Evolutionary conservation across 30 jellyfish, hydroid and myxozoan genomes (phyloP).

Genomic region (Mastigias papua): DNA sequence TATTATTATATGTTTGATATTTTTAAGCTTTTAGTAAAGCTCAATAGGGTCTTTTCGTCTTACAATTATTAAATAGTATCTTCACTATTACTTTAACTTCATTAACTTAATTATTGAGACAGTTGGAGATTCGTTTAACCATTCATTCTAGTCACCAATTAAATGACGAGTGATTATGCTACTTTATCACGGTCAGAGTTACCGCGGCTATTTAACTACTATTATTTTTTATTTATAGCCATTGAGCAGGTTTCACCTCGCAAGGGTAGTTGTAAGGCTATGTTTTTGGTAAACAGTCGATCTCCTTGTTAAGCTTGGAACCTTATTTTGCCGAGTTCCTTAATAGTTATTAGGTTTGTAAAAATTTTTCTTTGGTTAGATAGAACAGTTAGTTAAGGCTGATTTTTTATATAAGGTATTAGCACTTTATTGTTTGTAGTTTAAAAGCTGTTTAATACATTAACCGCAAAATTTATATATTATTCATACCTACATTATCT

Average conservation of each 20-base stretch:
- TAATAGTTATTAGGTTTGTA: neutral
- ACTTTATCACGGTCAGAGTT: conserved; percentile 84
- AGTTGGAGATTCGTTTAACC: conserved; percentile 65
- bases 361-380: conserved; percentile 15
- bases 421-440: neutral
- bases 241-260: conserved; percentile 32
- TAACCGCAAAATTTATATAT: conserved; percentile 22
- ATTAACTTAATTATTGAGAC: conserved; percentile 40
- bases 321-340: conserved; percentile 77
- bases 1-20: neutral
- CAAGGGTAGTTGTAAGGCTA: neutral
- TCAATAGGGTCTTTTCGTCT: conserved; percentile 79
- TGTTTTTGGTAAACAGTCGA: conserved; percentile 73
- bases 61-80: conserved; percentile 32
- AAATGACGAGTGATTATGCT: conserved; percentile 80
- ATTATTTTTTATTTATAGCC: neutral
- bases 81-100: conserved; percentile 52
- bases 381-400: neutral
- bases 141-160: conserved; percentile 75
- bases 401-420: neutral
- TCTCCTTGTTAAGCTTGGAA: neutral
- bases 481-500: conserved; percentile 61
- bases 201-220: conserved; percentile 71
- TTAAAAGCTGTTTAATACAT: conserved; percentile 36
- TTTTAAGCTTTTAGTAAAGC: conserved; percentile 50